Conservation (phyloP, 2,797 vertebrate genomes). For the Lepus oiostolus region DNA sequence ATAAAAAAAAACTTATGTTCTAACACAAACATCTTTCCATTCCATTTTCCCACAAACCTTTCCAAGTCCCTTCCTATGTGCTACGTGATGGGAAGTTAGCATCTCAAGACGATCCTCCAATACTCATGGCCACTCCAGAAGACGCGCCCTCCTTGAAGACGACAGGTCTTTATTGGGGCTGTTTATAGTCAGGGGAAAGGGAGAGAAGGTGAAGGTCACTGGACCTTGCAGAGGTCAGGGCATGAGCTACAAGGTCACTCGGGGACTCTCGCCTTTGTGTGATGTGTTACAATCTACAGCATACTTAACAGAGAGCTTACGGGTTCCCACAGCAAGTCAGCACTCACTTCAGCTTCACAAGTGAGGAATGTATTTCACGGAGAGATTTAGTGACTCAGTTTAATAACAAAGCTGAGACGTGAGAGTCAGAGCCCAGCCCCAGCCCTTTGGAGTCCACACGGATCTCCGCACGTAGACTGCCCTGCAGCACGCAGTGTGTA, state of each 20-base stretch:
- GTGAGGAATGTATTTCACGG: background rate
- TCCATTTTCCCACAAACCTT: no score
- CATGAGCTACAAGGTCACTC: background rate
- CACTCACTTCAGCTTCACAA: background rate
- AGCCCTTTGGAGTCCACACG: no score
- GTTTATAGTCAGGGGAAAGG: background rate
- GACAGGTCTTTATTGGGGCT: background rate
- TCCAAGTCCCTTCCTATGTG: no score
- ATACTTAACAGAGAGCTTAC: background rate
- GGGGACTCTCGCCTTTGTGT: rapidly evolving
- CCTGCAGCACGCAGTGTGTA: background rate
- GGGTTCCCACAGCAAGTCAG: background rate
- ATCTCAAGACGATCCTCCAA: rapidly evolving
- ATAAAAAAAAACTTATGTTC: no score
- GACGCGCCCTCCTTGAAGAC: rapidly evolving
- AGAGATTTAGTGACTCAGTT: background rate
- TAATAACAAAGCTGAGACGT: background rate
- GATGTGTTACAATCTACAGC: background rate
- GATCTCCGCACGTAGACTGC: background rate
- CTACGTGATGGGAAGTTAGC: rapidly evolving
- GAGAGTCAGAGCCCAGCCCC: background rate
- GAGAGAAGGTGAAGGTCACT: background rate
- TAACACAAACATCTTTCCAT: no score
- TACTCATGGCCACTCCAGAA: background rate
- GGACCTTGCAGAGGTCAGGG: background rate